Percentiles rank a stretch among this genome's conserved stretches.
Evolutionary conservation across 2,888 invertebrate genomes (phyloP).

Genomic region (Hartigia nigra): DNA sequence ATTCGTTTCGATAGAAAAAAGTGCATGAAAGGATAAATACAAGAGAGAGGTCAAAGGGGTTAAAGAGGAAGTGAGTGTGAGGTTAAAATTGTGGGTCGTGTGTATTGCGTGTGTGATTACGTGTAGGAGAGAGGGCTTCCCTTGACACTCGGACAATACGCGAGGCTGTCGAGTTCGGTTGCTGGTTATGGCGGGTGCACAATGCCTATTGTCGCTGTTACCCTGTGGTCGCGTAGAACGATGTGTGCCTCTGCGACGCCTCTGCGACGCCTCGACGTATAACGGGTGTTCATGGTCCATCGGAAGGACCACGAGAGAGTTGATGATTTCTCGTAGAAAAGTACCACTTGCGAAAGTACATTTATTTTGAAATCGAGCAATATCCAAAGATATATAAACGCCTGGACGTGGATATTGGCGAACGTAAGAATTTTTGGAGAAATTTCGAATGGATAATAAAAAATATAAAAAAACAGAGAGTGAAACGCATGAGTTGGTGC

Average conservation of each 20-base stretch:
- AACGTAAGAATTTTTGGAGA: background rate
- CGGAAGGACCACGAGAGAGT: background rate
- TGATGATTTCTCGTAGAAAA: background rate
- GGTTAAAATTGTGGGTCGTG: background rate
- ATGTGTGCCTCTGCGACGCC: slow-evolving; percentile 51
- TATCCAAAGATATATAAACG: background rate
- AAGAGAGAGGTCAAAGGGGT: background rate
- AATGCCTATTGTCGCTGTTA: slow-evolving; percentile 60
- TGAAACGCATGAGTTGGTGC: background rate
- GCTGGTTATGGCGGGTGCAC: slow-evolving; percentile 65
- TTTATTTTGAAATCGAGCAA: background rate
- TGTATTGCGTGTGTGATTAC: background rate
- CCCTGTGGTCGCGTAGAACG: slow-evolving; percentile 33
- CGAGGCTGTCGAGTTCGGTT: slow-evolving; percentile 59
- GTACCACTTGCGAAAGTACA: background rate
- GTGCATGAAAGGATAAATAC: background rate
- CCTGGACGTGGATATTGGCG: background rate
- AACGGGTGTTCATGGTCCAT: background rate
- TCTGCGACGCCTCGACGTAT: slow-evolving; percentile 41
- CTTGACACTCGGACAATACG: slow-evolving; percentile 63
- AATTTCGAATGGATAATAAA: background rate
- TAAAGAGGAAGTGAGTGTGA: background rate
- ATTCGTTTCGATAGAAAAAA: background rate
- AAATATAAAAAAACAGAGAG: background rate
- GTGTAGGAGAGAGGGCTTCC: slow-evolving; percentile 32